Evolutionary conservation across 2,888 invertebrate genomes (phyloP), one percentile per base, ranked within the genome.

Genomic region (Gastrophysa polygoni): DNA sequence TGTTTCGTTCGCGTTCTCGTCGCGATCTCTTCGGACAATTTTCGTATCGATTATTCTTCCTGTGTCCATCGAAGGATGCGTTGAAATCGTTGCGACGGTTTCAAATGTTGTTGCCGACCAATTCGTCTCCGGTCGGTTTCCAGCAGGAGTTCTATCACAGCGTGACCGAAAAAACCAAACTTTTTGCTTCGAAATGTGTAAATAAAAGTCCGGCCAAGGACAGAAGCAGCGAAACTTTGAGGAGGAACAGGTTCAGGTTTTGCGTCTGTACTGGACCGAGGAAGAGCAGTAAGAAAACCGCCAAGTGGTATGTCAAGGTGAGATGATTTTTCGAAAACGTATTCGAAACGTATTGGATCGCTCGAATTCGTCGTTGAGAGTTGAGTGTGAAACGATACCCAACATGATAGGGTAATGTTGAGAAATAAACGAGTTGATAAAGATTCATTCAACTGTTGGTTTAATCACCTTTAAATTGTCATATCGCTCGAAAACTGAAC

Each of bases 261-360:
- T 81, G 80, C 68, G 78, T 78, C 46, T 80, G 81, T 61, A 78
- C 79, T 8, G 77, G 84, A 64, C 84, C 83, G 68, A 77, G 77
- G 59, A 78, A 76, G 57, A 74, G 66, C 55, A 73, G 74, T 76
- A 86, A 86, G 74, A 85, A 85, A 50, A 85, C 84, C 71, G 85
- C 87, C 63, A 84, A 86, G 82, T 89, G 89, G 87, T 89, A 90
- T 79, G 88, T 89, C 75, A 90, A 90, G 89, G 90, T 90, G 87
- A 87, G 86, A 77, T 20, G 11, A 51, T 24, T 24, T 24, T 24
- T 24, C 24, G 24, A 7, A 24, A 24, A 21, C 32, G 51, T 28
- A 51, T 51, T 55, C 10, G 29, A 2, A 14, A 38, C 51, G 49
- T 16, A 1, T 11, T 38, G n/a, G n/a, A 8, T 32, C 32, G 32